These are phyloP conservation scores for Poeciliopsis paucimaculata DNA, from an alignment of 2,797 vertebrate genomes.

Conservation along the genomic window DNA sequence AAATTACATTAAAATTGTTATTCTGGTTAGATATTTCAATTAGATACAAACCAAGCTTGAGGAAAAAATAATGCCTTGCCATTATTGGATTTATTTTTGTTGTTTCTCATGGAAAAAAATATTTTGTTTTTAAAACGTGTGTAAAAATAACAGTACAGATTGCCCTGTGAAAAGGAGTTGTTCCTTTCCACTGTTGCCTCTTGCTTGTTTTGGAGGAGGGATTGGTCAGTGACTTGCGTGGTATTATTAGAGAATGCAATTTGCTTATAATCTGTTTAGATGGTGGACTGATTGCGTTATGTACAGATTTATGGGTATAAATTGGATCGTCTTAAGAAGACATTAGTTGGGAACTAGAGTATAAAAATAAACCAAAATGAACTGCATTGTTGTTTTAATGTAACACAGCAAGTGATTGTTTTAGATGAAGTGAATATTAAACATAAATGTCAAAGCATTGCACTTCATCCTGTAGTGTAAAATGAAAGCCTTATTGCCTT, in stretches of 20 bases:
- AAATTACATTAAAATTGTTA: background rate
- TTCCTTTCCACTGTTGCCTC: background rate
- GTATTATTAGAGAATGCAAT: background rate
- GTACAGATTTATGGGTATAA: background rate
- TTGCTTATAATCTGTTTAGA: background rate
- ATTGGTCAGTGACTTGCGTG: background rate
- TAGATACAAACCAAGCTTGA: background rate
- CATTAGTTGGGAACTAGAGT: background rate
- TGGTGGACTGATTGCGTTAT: background rate
- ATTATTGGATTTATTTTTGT: background rate
- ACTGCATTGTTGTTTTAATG: background rate
- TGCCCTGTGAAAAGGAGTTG: background rate
- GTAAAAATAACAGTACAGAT: background rate
- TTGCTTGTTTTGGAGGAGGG: background rate
- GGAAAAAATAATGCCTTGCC: background rate
- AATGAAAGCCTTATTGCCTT: background rate
- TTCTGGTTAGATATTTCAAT: background rate
- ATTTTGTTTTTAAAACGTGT: background rate
- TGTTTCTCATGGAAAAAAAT: background rate
- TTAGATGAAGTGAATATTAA: background rate
- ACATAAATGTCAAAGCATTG: background rate
- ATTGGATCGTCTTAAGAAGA: background rate
- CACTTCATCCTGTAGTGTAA: background rate
- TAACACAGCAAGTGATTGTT: background rate
- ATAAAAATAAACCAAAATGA: background rate